Evolutionary conservation across 2,113 vertebrate genomes (phyloP), one percentile per base, ranked within the genome.

Genomic region (Indicator maculatus): DNA sequence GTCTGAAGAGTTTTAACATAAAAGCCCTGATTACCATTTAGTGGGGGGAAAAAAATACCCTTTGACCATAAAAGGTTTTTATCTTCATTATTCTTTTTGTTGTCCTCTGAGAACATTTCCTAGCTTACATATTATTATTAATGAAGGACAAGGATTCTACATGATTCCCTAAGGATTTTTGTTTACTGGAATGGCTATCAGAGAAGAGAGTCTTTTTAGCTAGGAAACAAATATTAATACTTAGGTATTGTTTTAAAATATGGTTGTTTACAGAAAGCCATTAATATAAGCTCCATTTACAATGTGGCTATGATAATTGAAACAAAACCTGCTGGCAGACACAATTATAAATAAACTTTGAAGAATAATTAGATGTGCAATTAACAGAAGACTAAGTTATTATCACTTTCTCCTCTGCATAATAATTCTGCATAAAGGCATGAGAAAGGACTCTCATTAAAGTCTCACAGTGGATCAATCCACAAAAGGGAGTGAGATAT

Each of bases 301-400:
- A 83, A 53, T 95, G 87, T 96, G 93, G 91, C 90, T 93, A 53
- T 90, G 76, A 89, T 90, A 97, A 83, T 64, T 80, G 63, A 96
- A 97, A 82, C 61, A 56, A 93, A 94, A 81, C 85, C 73, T 78
- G 59, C 65, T 86, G 63, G 81, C 77, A 95, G 66, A 58, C 55
- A 71, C 64, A 89, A 92, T 95, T 97, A 95, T 86, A 78, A 91
- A 90, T 91, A 96, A 96, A 96, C 69, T 94, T 89, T 59, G 91
- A 93, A 92, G 78, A 97, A 96, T 95, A 85, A 93, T 95, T 92
- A 95, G 89, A 93, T 96, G 77, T 95, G 85, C 94, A 97, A 97
- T 97, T 97, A 96, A 97, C 63, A 95, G 83, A 89, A 82, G 89
- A 85, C 65, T 82, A 76, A 90, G 56, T 89, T 96, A 85, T 95